phyloP scores from a whole-genome alignment of 2,888 invertebrate genomes.

The Caenorhabditis afra region DNA sequence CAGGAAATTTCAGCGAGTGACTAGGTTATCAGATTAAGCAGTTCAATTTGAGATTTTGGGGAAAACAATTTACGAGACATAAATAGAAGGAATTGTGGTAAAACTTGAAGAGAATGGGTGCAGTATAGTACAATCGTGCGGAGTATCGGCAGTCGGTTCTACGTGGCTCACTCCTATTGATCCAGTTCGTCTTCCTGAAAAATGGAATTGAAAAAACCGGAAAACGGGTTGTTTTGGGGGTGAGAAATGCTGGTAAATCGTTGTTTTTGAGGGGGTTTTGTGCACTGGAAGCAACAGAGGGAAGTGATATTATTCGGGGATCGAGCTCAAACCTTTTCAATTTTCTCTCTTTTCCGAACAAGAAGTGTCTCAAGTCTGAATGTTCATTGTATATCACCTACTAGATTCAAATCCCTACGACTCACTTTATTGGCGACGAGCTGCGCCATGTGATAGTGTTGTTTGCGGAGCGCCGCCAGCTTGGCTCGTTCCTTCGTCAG shows the following conservation, averaged over 20 bases:
- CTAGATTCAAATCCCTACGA: not conserved
- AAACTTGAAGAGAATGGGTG: not conserved
- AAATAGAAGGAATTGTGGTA: not conserved
- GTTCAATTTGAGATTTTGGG: conserved; percentile 6
- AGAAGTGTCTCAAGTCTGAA: not conserved
- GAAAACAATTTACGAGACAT: not conserved
- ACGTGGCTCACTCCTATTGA: not conserved
- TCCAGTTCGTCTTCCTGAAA: conserved; percentile 1
- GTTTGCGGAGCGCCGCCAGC: conserved; percentile 90
- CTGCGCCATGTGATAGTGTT: conserved; percentile 87
- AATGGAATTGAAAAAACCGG: not conserved
- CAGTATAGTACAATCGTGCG: too few relatives aligned
- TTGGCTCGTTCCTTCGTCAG: conserved; percentile 91
- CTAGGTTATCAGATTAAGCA: not conserved
- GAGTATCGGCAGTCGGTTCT: not conserved
- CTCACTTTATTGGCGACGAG: conserved; percentile 68
- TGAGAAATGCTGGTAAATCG: too few relatives aligned
- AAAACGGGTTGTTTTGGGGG: not conserved
- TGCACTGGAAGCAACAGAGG: too few relatives aligned
- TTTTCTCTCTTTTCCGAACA: not conserved
- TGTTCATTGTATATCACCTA: not conserved
- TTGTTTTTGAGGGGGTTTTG: too few relatives aligned
- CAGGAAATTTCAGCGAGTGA: conserved; percentile 4
- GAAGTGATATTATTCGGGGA: too few relatives aligned
- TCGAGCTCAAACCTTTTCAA: too few relatives aligned